These are phyloP conservation scores for Emmelina monodactyla DNA, from an alignment of 2,888 invertebrate species.

Conservation along the genomic window DNA sequence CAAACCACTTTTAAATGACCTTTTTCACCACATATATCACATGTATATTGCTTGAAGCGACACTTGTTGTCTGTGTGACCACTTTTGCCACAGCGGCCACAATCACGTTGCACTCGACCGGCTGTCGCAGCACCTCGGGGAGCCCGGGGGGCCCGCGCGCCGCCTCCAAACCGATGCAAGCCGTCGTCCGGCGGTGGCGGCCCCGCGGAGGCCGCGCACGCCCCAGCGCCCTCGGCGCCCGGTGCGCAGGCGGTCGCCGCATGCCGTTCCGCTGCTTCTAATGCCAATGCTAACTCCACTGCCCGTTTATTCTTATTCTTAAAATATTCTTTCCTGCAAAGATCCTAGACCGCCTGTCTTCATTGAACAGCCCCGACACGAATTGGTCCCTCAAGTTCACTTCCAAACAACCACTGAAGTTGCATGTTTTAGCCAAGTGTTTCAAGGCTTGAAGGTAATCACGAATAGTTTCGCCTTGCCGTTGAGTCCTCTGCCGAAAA, in stretches of 20 bases:
- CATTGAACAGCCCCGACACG: background rate
- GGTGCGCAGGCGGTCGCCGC: slow-evolving; percentile 5
- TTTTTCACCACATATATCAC: slow-evolving; percentile 8
- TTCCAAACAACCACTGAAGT: no score
- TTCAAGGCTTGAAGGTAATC: slow-evolving; percentile 15
- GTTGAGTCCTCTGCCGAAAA: slow-evolving; percentile 12
- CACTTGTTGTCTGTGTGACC: slow-evolving; percentile 7
- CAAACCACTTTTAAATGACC: slow-evolving; percentile 7
- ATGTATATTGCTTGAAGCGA: slow-evolving; percentile 10
- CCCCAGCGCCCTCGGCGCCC: background rate
- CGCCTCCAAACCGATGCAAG: background rate
- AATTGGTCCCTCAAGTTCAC: background rate
- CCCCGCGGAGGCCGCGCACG: background rate
- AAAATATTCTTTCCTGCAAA: slow-evolving; percentile 6
- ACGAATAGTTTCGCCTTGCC: slow-evolving; percentile 11
- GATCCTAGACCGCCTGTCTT: slow-evolving; percentile 10
- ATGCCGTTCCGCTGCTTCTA: slow-evolving; percentile 11
- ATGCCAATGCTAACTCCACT: slow-evolving; percentile 4
- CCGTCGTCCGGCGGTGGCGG: background rate
- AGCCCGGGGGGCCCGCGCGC: background rate
- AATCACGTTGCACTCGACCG: background rate
- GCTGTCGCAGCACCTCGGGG: background rate
- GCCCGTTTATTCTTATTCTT: background rate
- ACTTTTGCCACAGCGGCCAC: background rate
- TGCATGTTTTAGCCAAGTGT: no score